phyloP scores from a whole-genome alignment of 2,113 vertebrate genomes.

The Lagopus muta region DNA sequence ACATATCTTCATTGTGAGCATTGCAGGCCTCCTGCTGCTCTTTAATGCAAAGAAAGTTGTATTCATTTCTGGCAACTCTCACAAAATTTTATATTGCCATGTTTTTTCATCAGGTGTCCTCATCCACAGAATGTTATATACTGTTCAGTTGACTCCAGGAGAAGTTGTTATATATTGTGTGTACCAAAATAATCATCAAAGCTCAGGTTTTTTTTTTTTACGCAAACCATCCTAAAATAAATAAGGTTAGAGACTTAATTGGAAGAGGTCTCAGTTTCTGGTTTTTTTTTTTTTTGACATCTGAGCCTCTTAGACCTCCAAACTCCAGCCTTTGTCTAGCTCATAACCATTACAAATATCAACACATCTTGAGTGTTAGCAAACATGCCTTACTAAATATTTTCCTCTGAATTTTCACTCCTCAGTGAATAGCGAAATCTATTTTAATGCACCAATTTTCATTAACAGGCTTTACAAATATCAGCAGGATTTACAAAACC shows the following conservation, averaged over 20 bases:
- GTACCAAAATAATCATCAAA: background rate
- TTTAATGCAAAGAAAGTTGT: background rate
- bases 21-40: background rate
- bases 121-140: background rate
- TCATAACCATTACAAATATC: background rate
- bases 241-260: background rate
- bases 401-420: background rate
- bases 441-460: conserved; percentile 51
- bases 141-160: background rate
- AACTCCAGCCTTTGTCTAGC: background rate
- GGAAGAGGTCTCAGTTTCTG: background rate
- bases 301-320: background rate
- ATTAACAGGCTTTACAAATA: conserved; percentile 48
- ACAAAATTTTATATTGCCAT: background rate
- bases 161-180: background rate
- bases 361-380: background rate
- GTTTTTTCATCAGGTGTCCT: background rate
- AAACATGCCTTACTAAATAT: background rate
- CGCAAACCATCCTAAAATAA: background rate
- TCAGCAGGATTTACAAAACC: conserved; percentile 53
- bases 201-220: background rate
- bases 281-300: background rate
- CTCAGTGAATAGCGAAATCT: conserved; percentile 9
- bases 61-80: background rate
- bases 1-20: background rate